Conservation (phyloP, 2,888 invertebrate genomes). For the Lasioglossum malachurum region DNA sequence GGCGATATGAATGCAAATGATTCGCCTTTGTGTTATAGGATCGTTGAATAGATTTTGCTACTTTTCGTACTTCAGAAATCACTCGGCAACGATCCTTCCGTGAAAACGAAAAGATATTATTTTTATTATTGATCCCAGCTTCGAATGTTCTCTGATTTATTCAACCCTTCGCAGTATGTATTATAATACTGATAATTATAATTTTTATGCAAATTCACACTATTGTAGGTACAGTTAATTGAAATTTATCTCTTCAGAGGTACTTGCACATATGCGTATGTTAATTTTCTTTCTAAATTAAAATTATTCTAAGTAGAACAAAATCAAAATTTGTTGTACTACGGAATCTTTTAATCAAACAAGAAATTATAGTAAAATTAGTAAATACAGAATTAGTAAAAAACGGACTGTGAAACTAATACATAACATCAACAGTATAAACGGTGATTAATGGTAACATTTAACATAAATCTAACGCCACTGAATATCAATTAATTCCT, state of each 20-base stretch:
- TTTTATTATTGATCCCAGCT: neutral
- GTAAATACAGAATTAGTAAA: too few relatives aligned
- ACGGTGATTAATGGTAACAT: too few relatives aligned
- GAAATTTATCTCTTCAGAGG: neutral
- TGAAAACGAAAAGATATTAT: neutral
- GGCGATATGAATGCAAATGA: slow-evolving; percentile 42
- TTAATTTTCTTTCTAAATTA: neutral
- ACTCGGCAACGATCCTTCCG: slow-evolving; percentile 7
- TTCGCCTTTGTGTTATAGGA: slow-evolving; percentile 24
- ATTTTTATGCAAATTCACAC: neutral
- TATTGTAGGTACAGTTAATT: neutral
- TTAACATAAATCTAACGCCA: too few relatives aligned
- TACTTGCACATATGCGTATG: neutral
- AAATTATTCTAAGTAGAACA: neutral
- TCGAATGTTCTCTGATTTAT: neutral
- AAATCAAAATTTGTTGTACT: too few relatives aligned
- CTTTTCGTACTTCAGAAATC: slow-evolving; percentile 35
- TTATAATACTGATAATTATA: neutral
- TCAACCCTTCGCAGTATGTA: neutral
- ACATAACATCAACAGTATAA: too few relatives aligned
- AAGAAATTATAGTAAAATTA: too few relatives aligned
- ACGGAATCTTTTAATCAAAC: too few relatives aligned
- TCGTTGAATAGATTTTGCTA: slow-evolving; percentile 23
- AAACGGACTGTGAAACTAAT: too few relatives aligned
- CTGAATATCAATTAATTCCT: too few relatives aligned